Evolutionary conservation across 2,888 invertebrate genomes (phyloP), one percentile per base, ranked within the genome.

Genomic region (Leptura quadrifasciata): DNA sequence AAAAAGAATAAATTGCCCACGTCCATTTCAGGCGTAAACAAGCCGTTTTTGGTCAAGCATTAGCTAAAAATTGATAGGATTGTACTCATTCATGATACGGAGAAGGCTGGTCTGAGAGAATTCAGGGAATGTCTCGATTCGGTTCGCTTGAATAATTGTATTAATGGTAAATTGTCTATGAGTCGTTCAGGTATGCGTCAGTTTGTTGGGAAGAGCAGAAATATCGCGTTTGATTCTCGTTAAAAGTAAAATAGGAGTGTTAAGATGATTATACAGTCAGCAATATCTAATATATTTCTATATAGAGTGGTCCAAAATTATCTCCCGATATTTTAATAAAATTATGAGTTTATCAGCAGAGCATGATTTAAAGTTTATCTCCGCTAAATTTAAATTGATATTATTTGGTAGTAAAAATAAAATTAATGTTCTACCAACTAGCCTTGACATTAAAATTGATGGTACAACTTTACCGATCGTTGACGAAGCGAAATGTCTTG

Each of bases 1-100:
- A 39, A 69, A 69, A 69, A 21, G 58, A 58, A 69, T 60, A 35
- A 69, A 58, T 58, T 24, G 39, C 69, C 69, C 58, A 69, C 69
- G 58, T 21, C 47, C 18, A 18, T 21, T 69, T 17, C 35, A 17
- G 9, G 47, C n/a, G 21, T 55, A 69, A 69, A 58, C 69, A 69
- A 6, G 35, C 69, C 17, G 35, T 69, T 58, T 69, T 69, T 58
- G 58, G 69, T 39, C 8, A 69, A 69, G 31, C 31, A 31, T 31
- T 55, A 21, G 8, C 55, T 54, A 18, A 6, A 68, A 18, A 27
- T 57, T 21, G 3, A 55, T 31, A 57, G 12, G 20, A 31, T 35
- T 55, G 68, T 31, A 10, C 10, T 63, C 63, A 35, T 35, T 35
- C 63, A 35, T 18, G 57, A 63, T 9, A 2, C 5, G 20, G 63